Conservation (phyloP, 2,113 vertebrate genomes). For the Myrmecophaga tridactyla region DNA sequence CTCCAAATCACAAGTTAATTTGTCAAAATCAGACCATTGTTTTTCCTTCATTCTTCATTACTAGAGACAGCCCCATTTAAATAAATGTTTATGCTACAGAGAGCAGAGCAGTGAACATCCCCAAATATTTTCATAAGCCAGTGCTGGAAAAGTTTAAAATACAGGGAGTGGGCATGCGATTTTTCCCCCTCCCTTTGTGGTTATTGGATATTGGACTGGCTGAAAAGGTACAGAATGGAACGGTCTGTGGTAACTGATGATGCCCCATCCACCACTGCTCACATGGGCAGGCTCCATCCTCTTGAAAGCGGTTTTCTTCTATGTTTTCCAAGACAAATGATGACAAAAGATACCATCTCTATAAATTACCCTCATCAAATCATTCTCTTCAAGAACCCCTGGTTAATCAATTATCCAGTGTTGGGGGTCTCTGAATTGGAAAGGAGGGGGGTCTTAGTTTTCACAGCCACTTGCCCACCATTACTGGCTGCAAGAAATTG, state of each 20-base stretch:
- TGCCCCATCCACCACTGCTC: conserved; percentile 78
- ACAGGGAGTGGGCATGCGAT: conserved; percentile 45
- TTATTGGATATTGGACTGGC: conserved; percentile 82
- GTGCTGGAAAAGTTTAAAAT: conserved; percentile 81
- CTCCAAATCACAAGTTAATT: conserved; percentile 94
- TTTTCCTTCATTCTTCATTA: conserved; percentile 94
- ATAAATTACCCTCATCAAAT: conserved; percentile 88
- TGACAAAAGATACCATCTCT: conserved; percentile 87
- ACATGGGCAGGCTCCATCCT: conserved; percentile 77
- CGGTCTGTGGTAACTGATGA: conserved; percentile 81
- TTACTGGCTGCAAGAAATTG: not conserved
- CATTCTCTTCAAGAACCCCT: conserved; percentile 83
- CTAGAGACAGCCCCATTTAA: conserved; percentile 90
- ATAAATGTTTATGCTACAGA: conserved; percentile 92
- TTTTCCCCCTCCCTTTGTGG: conserved; percentile 20
- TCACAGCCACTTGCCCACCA: not conserved
- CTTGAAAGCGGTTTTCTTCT: conserved; percentile 83
- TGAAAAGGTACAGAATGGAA: conserved; percentile 81
- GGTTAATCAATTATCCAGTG: conserved; percentile 85
- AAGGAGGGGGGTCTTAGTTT: not conserved
- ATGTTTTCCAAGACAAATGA: conserved; percentile 86
- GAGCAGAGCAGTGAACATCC: conserved; percentile 86
- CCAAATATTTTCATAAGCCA: conserved; percentile 88
- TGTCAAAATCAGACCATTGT: conserved; percentile 94
- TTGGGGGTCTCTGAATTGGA: not conserved